Percentiles rank a stretch among this genome's conserved stretches.
These are phyloP conservation scores for Tetraneura akinire DNA, from an alignment of 1,140 invertebrate species.

Conservation along the genomic window DNA sequence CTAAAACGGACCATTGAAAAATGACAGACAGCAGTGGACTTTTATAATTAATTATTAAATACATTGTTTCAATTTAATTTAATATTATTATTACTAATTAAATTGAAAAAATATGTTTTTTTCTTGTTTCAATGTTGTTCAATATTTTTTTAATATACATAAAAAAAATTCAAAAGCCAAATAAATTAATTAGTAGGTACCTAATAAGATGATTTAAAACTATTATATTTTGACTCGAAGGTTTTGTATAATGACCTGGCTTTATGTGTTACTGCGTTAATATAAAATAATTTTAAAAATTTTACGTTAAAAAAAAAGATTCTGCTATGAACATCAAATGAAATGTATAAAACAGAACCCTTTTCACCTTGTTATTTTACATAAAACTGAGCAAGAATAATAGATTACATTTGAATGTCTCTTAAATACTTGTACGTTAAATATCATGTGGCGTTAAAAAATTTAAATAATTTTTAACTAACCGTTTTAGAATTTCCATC, in stretches of 20 bases:
- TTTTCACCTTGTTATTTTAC: slow-evolving; percentile 27
- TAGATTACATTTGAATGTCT: slow-evolving; percentile 7
- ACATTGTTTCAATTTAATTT: not conserved
- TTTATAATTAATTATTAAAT: slow-evolving; percentile 22
- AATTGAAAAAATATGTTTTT: not conserved
- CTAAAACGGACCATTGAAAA: not conserved
- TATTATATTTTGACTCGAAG: not conserved
- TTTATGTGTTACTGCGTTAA: not conserved
- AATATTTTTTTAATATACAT: not conserved
- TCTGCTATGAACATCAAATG: slow-evolving; percentile 7
- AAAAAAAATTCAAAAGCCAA: not conserved
- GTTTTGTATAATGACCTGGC: not conserved
- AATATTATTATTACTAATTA: not conserved
- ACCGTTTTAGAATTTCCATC: no score
- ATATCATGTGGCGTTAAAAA: not conserved
- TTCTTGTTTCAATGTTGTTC: not conserved
- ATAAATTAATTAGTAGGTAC: not conserved
- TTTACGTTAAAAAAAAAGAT: slow-evolving; percentile 7
- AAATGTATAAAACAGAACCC: slow-evolving; percentile 19
- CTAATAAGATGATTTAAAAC: not conserved
- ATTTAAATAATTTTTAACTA: not conserved
- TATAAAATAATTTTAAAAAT: slow-evolving; percentile 12
- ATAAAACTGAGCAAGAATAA: slow-evolving; percentile 4
- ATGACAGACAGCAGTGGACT: not conserved
- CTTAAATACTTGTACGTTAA: not conserved